phyloP scores from a whole-genome alignment of 2,888 invertebrate species.

The Callyntrura guangdongensis region DNA sequence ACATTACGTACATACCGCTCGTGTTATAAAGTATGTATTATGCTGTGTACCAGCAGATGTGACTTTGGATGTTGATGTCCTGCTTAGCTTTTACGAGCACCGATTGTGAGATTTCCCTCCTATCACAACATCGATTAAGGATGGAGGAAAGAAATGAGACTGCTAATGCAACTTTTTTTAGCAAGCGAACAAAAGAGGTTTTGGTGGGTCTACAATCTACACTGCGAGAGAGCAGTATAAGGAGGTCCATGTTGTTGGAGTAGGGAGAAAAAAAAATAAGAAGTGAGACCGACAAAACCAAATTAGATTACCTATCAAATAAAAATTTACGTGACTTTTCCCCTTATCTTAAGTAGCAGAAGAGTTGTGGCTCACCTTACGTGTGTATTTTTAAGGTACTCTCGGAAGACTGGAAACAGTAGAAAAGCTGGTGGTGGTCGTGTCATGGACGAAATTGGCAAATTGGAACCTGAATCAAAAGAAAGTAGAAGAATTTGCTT shows the following conservation, averaged over 20 bases:
- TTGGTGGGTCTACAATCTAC: no score
- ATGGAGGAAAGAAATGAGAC: constrained; percentile 40
- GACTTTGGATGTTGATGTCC: constrained; percentile 66
- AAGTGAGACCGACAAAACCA: background rate
- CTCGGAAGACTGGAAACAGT: background rate
- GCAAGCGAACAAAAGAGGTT: background rate
- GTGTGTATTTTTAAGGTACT: background rate
- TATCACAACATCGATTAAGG: constrained; percentile 63
- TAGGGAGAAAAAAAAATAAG: background rate
- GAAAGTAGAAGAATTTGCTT: background rate
- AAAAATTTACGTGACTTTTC: constrained; percentile 14
- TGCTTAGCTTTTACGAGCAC: constrained; percentile 73
- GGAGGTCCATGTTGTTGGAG: background rate
- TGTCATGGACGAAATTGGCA: no score
- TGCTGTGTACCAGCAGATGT: constrained; percentile 3
- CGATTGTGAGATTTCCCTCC: constrained; percentile 38
- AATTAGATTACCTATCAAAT: constrained; percentile 49
- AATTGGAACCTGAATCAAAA: background rate
- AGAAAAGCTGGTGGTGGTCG: background rate
- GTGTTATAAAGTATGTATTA: background rate
- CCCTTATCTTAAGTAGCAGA: background rate
- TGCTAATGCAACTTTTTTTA: constrained; percentile 43
- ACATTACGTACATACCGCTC: background rate
- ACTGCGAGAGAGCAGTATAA: background rate
- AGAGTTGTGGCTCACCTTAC: background rate